Evolutionary conservation across 2,888 invertebrate genomes (phyloP), one percentile per base, ranked within the genome.

Genomic region (Leptinotarsa peninsularis): DNA sequence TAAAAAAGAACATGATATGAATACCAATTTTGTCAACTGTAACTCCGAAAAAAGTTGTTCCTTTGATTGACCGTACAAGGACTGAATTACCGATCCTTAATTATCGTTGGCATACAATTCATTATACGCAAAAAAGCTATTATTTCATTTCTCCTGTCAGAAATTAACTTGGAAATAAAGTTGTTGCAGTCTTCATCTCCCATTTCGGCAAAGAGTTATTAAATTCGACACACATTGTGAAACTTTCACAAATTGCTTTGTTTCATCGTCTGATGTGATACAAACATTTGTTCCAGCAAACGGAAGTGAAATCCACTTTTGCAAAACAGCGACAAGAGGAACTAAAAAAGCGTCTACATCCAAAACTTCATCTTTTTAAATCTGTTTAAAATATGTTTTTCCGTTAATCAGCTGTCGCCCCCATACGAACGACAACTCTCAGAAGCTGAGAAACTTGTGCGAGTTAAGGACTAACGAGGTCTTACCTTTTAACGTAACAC

Each of bases 221-320:
- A 75, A 75, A 75, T 75, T 63, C 75, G 72, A 75, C 75, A 75
- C 68, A 75, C 72, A 75, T 75, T 72, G 66, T 68, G 72, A 72
- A 63, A 75, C 75, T 75, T 75, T 75, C 75, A 75, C 72, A 75
- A 75, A 75, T 72, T 75, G 52, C 69, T 72, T 33, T 33, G 33
- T 33, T 33, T 33, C 1, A 33, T 33, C 33, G 33, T 33, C 7
- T 33, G 33, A 7, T 33, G 33, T 33, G 33, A 10, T 33, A 43
- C 43, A 43, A 43, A 43, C 43, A 43, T 43, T 10, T 43, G 43
- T 43, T 43, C 3, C 43, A 43, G 2, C 43, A 43, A 43, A 43
- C 10, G 43, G 43, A 10, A 43, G 43, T 43, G 43, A 43, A 43
- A 10, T 43, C 43, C 43, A 43, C 0, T 43, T 43, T 10, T 43